phyloP scores from a whole-genome alignment of 2,888 invertebrate species.

The Caenorhabditis wallacei region DNA sequence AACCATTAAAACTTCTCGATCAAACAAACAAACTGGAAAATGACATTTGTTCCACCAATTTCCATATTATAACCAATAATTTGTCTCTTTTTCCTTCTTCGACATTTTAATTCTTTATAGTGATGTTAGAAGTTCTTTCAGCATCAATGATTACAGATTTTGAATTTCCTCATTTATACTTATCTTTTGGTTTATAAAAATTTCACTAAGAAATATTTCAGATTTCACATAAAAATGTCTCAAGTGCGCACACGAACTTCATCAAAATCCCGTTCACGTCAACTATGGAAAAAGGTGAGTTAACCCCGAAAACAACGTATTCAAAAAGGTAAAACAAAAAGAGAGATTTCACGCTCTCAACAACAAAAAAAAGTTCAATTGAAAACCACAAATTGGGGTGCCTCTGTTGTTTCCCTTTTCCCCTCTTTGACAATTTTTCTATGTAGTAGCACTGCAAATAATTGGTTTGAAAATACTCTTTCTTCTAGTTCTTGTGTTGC shows the following conservation, averaged over 20 bases:
- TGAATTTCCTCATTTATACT: not conserved
- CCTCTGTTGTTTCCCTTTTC: constrained; percentile 4
- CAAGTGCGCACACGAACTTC: constrained; percentile 37
- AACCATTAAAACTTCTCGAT: constrained; percentile 8
- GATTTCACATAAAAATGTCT: constrained; percentile 27
- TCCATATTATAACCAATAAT: constrained; percentile 7
- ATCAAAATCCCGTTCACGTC: constrained; percentile 49
- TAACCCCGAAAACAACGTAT: constrained; percentile 4
- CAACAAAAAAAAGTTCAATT: constrained; percentile 53
- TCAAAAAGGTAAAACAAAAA: constrained; percentile 25
- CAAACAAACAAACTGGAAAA: constrained; percentile 26
- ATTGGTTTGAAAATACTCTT: constrained; percentile 34
- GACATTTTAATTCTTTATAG: not conserved
- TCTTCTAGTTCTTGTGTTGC: constrained; percentile 3
- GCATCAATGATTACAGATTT: constrained; percentile 6
- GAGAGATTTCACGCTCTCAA: constrained; percentile 32
- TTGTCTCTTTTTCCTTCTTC: not conserved
- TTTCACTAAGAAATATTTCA: not conserved
- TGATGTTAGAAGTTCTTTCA: constrained; percentile 20
- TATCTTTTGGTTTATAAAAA: not conserved
- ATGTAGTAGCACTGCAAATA: constrained; percentile 45
- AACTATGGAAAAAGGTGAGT: constrained; percentile 61
- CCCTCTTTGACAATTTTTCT: not conserved
- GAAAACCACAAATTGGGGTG: constrained; percentile 33
- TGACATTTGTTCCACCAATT: constrained; percentile 4